These are phyloP conservation scores for Campoletis raptor DNA, from an alignment of 2,888 invertebrate genomes.

Conservation along the genomic window DNA sequence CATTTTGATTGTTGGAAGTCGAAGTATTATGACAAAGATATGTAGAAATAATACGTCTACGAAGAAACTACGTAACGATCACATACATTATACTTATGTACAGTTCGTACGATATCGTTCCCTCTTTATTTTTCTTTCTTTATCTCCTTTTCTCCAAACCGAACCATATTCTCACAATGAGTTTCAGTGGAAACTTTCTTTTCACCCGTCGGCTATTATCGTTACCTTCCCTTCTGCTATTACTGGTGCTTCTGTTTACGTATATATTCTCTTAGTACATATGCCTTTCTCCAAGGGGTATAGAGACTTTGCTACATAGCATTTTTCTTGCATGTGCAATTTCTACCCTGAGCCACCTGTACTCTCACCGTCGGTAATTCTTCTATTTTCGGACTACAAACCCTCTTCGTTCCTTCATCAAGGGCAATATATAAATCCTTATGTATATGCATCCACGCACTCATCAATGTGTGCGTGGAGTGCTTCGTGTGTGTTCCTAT, in stretches of 20 bases:
- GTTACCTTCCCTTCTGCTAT: constrained; percentile 8
- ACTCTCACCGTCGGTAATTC: constrained; percentile 22
- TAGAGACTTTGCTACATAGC: constrained; percentile 16
- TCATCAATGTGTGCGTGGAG: background rate
- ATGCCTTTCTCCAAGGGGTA: background rate
- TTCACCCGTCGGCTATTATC: constrained; percentile 45
- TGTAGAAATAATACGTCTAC: constrained; percentile 24
- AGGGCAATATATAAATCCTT: background rate
- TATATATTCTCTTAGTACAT: background rate
- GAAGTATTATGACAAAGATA: constrained; percentile 9
- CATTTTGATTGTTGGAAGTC: constrained; percentile 7
- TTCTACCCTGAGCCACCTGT: background rate
- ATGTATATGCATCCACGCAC: background rate
- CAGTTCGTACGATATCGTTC: background rate
- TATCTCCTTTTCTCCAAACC: constrained; percentile 24
- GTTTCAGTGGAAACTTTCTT: constrained; percentile 46
- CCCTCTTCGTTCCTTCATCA: constrained; percentile 1
- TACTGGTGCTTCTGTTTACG: constrained; percentile 12
- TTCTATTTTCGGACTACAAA: constrained; percentile 13
- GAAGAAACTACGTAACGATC: constrained; percentile 47
- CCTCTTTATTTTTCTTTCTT: background rate
- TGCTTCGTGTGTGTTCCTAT: background rate
- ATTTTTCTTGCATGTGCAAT: constrained; percentile 25
- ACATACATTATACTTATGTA: constrained; percentile 13
- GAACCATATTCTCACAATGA: constrained; percentile 37